Evolutionary conservation across 37 sponge, comb jelly and placozoan species (phyloP), one percentile per base, ranked within the genome.

Genomic region (Cladorhizidae sp.): DNA sequence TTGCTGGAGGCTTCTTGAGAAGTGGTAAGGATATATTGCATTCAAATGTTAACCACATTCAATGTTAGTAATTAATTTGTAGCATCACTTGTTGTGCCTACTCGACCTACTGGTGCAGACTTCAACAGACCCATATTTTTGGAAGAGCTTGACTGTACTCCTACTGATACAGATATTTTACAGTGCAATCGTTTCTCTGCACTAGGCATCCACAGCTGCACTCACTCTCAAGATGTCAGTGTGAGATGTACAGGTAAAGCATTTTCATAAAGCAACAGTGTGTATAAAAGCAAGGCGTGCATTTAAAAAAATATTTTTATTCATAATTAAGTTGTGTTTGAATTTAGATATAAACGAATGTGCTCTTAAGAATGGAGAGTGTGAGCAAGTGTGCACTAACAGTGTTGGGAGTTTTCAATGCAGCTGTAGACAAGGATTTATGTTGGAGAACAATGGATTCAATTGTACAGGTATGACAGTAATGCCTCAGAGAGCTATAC

Each of bases 291-390:
- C n/a, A n/a, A n/a, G n/a, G n/a, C n/a, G n/a, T n/a, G n/a, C n/a
- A n/a, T n/a, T n/a, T n/a, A n/a, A n/a, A n/a, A 45, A 12, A 12
- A 45, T 45, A 12, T 45, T 45, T 45, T 5, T 45, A 45, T 12
- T 12, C 49, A 45, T 45, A 12, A 9, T 45, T 45, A 9, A 45
- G 8, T 45, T 45, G 49, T 45, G 5, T 45, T 45, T 45, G 5
- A 23, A 26, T 61, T 29, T 64, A 82, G 82, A 83, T 40, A 83
- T 74, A 1, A 25, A 75, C 49, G 83, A 75, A 37, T 83, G 83
- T 83, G 43, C 51, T 32, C 38, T 35, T 12, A 39, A 29, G 20
- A 67, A 7, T 17, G 70, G 33, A 31, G 64, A 52, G 12, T 89
- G 89, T 51, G 40, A 57, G 26, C 76, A 80, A 38, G 29, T 38